Evolutionary conservation across 2,888 invertebrate genomes (phyloP).

Genomic region (Pollenia angustigena): DNA sequence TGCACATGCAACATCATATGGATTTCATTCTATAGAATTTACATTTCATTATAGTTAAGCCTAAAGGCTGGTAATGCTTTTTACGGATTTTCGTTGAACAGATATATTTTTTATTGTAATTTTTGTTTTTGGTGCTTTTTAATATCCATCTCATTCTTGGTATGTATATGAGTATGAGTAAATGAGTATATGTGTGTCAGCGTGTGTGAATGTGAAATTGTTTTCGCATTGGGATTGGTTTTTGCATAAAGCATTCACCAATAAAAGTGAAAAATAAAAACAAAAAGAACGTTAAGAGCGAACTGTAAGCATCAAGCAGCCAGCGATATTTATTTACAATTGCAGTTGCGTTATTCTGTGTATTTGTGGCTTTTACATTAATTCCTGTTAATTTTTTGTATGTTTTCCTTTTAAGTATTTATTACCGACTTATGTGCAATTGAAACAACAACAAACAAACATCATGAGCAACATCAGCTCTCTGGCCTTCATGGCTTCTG

Average conservation of each 20-base stretch:
- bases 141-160: slow-evolving; percentile 46
- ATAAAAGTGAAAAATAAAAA: slow-evolving; percentile 37
- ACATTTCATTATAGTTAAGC: slow-evolving; percentile 81
- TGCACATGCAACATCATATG: slow-evolving; percentile 53
- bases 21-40: slow-evolving; percentile 76
- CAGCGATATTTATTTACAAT: slow-evolving; percentile 59
- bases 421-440: slow-evolving; percentile 57
- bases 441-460: slow-evolving; percentile 49
- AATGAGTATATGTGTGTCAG: slow-evolving; percentile 7
- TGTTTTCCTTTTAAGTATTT: slow-evolving; percentile 45
- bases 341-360: slow-evolving; percentile 49
- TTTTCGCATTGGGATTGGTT: slow-evolving; percentile 54
- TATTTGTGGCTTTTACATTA: slow-evolving; percentile 61
- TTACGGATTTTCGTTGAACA: slow-evolving; percentile 62
- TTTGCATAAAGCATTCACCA: slow-evolving; percentile 36
- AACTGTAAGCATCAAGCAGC: slow-evolving; percentile 75
- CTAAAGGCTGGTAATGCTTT: slow-evolving; percentile 80
- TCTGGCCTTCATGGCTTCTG: slow-evolving; percentile 25
- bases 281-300: slow-evolving; percentile 42
- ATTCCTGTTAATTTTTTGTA: slow-evolving; percentile 52
- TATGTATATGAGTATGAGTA: neutral
- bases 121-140: slow-evolving; percentile 26
- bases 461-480: slow-evolving; percentile 20
- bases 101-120: slow-evolving; percentile 28
- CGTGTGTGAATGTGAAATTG: slow-evolving; percentile 15